Evolutionary conservation across 2,797 vertebrate species (phyloP).

Genomic region (Epinephelus coioides): DNA sequence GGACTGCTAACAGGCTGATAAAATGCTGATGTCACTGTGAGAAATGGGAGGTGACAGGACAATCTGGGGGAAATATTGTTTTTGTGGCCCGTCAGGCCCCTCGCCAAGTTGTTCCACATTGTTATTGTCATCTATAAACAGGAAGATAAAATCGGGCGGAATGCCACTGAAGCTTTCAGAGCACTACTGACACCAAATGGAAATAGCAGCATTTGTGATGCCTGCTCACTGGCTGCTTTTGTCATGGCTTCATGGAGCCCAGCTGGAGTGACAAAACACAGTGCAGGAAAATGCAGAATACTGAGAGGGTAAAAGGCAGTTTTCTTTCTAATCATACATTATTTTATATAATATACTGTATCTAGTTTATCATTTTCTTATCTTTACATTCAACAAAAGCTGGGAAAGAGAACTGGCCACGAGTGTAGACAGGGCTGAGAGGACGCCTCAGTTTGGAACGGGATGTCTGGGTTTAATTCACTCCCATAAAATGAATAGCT

Average conservation of each 20-base stretch:
- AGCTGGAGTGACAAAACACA: not conserved
- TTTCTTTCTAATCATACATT: not conserved
- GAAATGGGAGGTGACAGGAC: constrained; percentile 56
- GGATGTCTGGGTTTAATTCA: constrained; percentile 5
- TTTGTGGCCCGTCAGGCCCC: constrained; percentile 27
- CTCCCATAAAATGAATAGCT: constrained; percentile 27
- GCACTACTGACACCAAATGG: not conserved
- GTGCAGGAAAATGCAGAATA: constrained; percentile 12
- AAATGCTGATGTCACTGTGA: constrained; percentile 41
- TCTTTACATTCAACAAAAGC: constrained; percentile 3
- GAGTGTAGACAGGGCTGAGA: not conserved
- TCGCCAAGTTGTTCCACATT: constrained; percentile 45
- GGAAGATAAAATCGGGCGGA: constrained; percentile 36
- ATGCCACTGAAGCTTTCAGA: constrained; percentile 38
- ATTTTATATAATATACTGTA: not conserved
- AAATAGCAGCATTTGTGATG: constrained; percentile 18
- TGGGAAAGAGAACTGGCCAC: constrained; percentile 8
- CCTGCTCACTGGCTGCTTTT: constrained; percentile 18
- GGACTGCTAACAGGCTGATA: constrained; percentile 48
- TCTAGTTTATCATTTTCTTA: not conserved
- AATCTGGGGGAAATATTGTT: constrained; percentile 59
- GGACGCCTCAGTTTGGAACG: constrained; percentile 1
- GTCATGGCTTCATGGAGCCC: not conserved
- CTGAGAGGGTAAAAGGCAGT: not conserved
- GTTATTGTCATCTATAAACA: constrained; percentile 58